Conservation (phyloP, 2,888 invertebrate genomes). For the Phengaris alcon region DNA sequence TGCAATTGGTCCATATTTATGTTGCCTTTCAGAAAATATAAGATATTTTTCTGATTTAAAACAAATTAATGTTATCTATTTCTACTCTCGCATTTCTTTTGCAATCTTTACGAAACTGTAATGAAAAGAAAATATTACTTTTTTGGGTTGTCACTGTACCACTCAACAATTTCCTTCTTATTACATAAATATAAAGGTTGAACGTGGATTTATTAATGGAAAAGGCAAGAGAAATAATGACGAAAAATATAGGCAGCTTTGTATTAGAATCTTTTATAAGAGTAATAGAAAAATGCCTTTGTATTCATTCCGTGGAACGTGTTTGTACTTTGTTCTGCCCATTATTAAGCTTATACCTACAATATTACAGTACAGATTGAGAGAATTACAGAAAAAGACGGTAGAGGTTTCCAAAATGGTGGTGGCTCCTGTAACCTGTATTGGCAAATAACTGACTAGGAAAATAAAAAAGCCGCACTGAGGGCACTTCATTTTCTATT, state of each 20-base stretch:
- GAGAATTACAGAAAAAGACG: neutral
- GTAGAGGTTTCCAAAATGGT: too few species aligned
- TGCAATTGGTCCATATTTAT: too few species aligned
- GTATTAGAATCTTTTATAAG: neutral
- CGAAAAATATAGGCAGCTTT: neutral
- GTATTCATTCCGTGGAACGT: neutral
- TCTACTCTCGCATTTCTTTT: too few species aligned
- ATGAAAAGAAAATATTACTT: neutral
- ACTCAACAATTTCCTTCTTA: neutral
- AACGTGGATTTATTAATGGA: neutral
- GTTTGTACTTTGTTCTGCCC: neutral
- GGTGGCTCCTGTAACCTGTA: too few species aligned
- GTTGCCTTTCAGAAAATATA: too few species aligned
- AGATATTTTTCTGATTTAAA: too few species aligned
- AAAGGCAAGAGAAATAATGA: neutral
- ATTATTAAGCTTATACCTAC: neutral
- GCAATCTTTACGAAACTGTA: neutral
- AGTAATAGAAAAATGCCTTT: slow-evolving; percentile 4
- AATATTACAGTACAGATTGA: too few species aligned
- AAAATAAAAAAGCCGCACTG: too few species aligned
- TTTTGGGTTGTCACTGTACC: neutral
- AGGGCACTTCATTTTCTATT: too few species aligned
- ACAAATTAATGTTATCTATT: too few species aligned
- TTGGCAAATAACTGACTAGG: too few species aligned
- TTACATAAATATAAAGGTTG: neutral